Evolutionary conservation across 2,888 invertebrate species (phyloP).

Genomic region (Synergus gifuensis): DNA sequence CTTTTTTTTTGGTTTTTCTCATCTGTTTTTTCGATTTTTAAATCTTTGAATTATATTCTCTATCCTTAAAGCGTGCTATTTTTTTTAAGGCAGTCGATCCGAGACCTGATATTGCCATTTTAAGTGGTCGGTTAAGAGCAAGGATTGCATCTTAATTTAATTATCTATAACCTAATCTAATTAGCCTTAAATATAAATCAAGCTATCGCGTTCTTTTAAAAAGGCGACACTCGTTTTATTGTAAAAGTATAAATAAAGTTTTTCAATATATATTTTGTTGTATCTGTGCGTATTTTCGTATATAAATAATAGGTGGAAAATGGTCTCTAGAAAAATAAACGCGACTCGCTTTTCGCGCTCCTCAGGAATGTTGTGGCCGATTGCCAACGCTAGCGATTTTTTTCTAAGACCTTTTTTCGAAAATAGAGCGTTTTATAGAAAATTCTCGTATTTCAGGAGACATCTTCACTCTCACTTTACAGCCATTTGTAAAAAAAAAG

Average conservation of each 20-base stretch:
- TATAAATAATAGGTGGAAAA: conserved; percentile 15
- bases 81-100: no score
- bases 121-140: conserved; percentile 30
- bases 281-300: background rate
- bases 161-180: conserved; percentile 14
- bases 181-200: background rate
- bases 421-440: conserved; percentile 6
- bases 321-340: conserved; percentile 22
- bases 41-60: no score
- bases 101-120: conserved; percentile 27
- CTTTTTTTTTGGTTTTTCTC: no score
- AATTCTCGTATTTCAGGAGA: background rate
- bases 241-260: conserved; percentile 13
- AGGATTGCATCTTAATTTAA: conserved; percentile 1
- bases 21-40: no score
- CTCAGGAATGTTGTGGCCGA: conserved; percentile 22
- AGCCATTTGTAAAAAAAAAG: background rate
- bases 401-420: background rate
- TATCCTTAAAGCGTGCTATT: no score
- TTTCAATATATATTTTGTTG: conserved; percentile 9
- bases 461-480: conserved; percentile 7
- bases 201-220: background rate
- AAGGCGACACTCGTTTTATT: conserved; percentile 2
- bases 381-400: background rate
- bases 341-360: background rate